Conservation (phyloP, 2,888 invertebrate species). For the Amblyjoppa fuscipennis region DNA sequence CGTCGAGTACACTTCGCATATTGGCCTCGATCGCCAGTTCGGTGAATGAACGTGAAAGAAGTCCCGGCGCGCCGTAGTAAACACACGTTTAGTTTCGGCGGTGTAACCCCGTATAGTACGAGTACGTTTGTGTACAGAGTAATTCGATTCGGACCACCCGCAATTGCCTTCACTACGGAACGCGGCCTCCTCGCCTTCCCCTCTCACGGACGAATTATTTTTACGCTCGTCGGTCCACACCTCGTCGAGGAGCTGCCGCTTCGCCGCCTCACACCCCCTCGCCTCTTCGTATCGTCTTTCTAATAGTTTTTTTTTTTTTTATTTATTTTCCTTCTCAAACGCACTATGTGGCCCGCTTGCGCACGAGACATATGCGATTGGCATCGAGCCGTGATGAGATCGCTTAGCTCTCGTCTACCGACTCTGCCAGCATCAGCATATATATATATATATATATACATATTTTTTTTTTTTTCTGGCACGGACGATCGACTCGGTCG, state of each 20-base stretch:
- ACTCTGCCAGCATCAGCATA: slow-evolving; percentile 37
- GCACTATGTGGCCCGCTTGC: slow-evolving; percentile 36
- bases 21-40: slow-evolving; percentile 15
- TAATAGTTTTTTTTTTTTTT: background rate
- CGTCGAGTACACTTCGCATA: slow-evolving; percentile 4
- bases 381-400: slow-evolving; percentile 40
- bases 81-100: slow-evolving; percentile 21
- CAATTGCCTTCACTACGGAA: slow-evolving; percentile 24
- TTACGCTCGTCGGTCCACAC: slow-evolving; percentile 42
- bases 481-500: slow-evolving; percentile 17
- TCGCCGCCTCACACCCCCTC: slow-evolving; percentile 35
- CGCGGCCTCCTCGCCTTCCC: slow-evolving; percentile 3
- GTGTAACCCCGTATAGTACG: slow-evolving; percentile 47
- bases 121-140: slow-evolving; percentile 55
- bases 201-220: slow-evolving; percentile 55
- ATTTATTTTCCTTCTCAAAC: slow-evolving; percentile 18
- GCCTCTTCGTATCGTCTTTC: slow-evolving; percentile 27
- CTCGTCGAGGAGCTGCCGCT: slow-evolving; percentile 22
- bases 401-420: slow-evolving; percentile 32
- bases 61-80: slow-evolving; percentile 42
- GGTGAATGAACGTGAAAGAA: slow-evolving; percentile 52
- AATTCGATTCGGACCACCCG: slow-evolving; percentile 62
- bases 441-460: background rate
- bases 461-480: slow-evolving; percentile 31
- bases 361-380: slow-evolving; percentile 59